A percentile compares a stretch with the other conserved stretches of the same genome.
Conservation (phyloP, 2,113 vertebrate genomes). For the Psammodynastes pulverulentus region DNA sequence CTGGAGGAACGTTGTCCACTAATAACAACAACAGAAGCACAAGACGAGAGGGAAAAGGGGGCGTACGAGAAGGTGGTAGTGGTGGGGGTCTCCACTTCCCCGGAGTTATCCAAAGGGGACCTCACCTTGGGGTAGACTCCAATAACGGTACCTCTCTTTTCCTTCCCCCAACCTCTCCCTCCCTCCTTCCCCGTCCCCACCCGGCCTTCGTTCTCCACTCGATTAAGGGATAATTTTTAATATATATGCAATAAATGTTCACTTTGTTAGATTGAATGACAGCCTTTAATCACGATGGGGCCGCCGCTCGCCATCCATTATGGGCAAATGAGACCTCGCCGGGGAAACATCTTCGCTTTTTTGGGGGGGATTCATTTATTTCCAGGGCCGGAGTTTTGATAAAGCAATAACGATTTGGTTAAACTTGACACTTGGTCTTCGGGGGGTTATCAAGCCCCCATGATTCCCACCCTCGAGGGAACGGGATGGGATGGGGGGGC, state of each 20-base stretch:
- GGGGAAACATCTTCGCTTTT: conserved; percentile 80
- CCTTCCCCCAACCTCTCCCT: too few relatives aligned
- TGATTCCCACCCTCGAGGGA: conserved; percentile 65
- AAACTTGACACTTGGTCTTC: conserved; percentile 85
- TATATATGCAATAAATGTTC: conserved; percentile 99
- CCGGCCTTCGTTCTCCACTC: conserved; percentile 77
- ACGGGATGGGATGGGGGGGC: background rate
- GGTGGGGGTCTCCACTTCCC: background rate
- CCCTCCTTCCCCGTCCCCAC: background rate
- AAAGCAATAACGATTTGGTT: conserved; percentile 93
- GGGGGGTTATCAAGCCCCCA: conserved; percentile 81
- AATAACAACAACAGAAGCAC: too few relatives aligned
- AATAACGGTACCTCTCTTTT: conserved; percentile 82
- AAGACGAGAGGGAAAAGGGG: conserved; percentile 12
- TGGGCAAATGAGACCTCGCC: conserved; percentile 83
- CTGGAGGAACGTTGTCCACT: too few relatives aligned
- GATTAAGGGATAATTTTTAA: conserved; percentile 99
- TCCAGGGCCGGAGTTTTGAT: conserved; percentile 93
- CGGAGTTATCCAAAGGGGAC: conserved; percentile 81
- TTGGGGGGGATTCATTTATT: conserved; percentile 90
- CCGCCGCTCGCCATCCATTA: conserved; percentile 98
- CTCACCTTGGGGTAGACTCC: conserved; percentile 94
- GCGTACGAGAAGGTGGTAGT: conserved; percentile 16
- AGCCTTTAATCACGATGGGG: conserved; percentile 98
- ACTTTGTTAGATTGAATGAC: conserved; percentile 99